A percentile compares a stretch with the other conserved stretches of the same genome.
These are phyloP conservation scores for Ericerus pela DNA, from an alignment of 1,140 invertebrate species.

Conservation along the genomic window DNA sequence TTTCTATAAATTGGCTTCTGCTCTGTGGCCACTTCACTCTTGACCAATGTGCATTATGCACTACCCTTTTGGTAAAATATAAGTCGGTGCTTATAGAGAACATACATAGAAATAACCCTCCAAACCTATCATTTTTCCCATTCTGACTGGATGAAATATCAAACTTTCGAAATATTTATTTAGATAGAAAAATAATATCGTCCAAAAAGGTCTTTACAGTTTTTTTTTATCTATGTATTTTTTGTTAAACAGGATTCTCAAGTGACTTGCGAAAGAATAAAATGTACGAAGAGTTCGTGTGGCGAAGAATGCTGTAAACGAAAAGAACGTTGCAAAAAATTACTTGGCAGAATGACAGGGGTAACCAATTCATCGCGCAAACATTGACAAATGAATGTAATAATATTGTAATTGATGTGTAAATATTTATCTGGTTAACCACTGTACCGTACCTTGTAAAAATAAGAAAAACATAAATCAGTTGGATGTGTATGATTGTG, in stretches of 20 bases:
- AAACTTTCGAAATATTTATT: background rate
- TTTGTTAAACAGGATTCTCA: constrained; percentile 51
- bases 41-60: too few species aligned
- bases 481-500: background rate
- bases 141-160: background rate
- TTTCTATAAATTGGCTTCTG: too few species aligned
- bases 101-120: too few species aligned
- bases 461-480: too few species aligned
- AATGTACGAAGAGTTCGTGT: constrained; percentile 58
- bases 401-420: too few species aligned
- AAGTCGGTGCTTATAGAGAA: too few species aligned
- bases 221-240: constrained; percentile 16
- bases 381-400: background rate
- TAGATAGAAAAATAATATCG: constrained; percentile 9
- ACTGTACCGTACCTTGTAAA: too few species aligned
- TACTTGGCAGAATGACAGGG: constrained; percentile 34
- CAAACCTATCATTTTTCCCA: too few species aligned
- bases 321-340: constrained; percentile 28
- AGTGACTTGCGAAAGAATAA: constrained; percentile 57
- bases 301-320: constrained; percentile 40
- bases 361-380: background rate
- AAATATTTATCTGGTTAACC: too few species aligned
- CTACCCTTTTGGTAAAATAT: too few species aligned
- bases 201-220: constrained; percentile 10
- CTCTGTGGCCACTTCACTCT: too few species aligned